Evolutionary conservation across 2,888 invertebrate genomes (phyloP).

Genomic region (Apotomis capreana): DNA sequence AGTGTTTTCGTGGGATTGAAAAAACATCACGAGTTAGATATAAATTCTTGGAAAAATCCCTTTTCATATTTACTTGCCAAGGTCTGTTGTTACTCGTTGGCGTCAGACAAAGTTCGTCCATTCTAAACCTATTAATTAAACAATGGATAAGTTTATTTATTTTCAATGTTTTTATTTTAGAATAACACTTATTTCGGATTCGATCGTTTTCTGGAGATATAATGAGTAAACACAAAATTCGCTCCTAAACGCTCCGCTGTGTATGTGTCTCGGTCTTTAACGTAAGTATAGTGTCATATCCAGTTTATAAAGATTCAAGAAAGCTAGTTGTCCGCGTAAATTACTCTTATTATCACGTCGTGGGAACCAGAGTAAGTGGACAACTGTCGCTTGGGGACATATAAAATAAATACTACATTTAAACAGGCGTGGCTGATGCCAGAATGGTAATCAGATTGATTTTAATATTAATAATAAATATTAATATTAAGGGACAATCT

Average conservation of each 20-base stretch:
- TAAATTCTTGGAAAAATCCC: too few relatives aligned
- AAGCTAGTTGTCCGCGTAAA: slow-evolving; percentile 1
- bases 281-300: background rate
- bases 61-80: too few relatives aligned
- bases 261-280: background rate
- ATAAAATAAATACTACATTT: background rate
- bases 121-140: too few relatives aligned
- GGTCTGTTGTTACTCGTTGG: too few relatives aligned
- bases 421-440: background rate
- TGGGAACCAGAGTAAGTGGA: slow-evolving; percentile 5
- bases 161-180: too few relatives aligned
- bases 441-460: background rate
- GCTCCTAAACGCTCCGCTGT: background rate
- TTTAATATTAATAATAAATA: background rate
- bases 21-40: too few relatives aligned
- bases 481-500: too few relatives aligned
- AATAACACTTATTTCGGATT: too few relatives aligned
- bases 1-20: too few relatives aligned
- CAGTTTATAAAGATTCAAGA: slow-evolving; percentile 2
- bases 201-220: too few relatives aligned
- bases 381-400: background rate
- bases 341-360: background rate
- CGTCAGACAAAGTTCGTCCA: too few relatives aligned
- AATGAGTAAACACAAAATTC: background rate
- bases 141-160: too few relatives aligned